Conservation (phyloP, 1,140 invertebrate genomes). For the Tribolium madens region DNA sequence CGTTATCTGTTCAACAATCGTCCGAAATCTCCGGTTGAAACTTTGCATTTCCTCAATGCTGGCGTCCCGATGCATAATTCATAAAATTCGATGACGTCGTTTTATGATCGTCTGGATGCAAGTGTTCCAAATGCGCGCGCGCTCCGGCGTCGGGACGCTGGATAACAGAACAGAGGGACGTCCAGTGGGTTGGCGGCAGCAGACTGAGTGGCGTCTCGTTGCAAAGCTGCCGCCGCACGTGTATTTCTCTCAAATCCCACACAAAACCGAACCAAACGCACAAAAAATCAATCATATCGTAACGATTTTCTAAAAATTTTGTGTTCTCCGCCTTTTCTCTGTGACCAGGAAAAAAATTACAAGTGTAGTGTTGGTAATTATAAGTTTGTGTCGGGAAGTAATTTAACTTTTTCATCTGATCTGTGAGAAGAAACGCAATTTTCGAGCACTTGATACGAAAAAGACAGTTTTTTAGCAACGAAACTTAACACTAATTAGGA, state of each 20-base stretch:
- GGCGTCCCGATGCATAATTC: slow-evolving; percentile 18
- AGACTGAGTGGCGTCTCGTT: slow-evolving; percentile 44
- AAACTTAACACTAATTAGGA: background rate
- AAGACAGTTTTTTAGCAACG: background rate
- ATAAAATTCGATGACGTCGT: slow-evolving; percentile 20
- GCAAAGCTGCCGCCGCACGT: slow-evolving; percentile 35
- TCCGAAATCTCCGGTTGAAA: too few species aligned
- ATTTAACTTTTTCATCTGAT: too few species aligned
- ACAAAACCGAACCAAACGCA: slow-evolving; percentile 16
- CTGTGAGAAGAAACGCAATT: too few species aligned
- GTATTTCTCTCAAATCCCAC: background rate
- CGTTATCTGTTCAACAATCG: too few species aligned
- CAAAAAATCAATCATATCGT: slow-evolving; percentile 29
- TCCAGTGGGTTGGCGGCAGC: slow-evolving; percentile 49
- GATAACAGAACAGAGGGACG: slow-evolving; percentile 44
- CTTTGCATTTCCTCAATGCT: background rate
- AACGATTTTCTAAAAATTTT: slow-evolving; percentile 3
- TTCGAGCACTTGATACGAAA: too few species aligned
- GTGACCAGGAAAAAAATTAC: background rate
- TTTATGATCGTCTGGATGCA: slow-evolving; percentile 33
- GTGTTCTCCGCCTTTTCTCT: background rate
- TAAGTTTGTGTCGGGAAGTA: too few species aligned
- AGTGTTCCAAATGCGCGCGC: slow-evolving; percentile 42
- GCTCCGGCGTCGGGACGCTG: slow-evolving; percentile 22
- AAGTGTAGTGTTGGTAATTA: background rate